These are phyloP conservation scores for Cheirogaleus medius DNA, from an alignment of 2,113 vertebrate genomes.

Conservation along the genomic window DNA sequence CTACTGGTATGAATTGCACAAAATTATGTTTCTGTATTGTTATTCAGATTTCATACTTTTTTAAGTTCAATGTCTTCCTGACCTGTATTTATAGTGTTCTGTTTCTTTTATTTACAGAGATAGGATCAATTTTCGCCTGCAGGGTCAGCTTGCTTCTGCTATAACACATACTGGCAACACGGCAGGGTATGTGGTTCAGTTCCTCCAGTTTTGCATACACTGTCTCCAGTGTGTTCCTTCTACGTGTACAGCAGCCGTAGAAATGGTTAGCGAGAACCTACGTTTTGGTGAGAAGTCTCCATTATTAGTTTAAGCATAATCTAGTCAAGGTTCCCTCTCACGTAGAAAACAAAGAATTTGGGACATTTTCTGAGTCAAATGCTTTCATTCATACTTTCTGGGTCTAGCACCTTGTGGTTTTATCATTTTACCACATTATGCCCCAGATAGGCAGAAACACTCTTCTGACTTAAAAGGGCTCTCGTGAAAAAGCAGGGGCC, in stretches of 20 bases:
- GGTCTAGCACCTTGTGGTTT: background rate
- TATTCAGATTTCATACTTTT: background rate
- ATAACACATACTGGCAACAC: rapidly evolving
- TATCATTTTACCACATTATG: background rate
- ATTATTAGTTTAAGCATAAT: background rate
- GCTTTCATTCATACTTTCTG: background rate
- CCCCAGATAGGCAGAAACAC: background rate
- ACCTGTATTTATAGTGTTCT: background rate
- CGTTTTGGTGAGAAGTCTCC: background rate
- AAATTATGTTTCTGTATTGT: background rate
- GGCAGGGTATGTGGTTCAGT: background rate
- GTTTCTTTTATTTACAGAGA: background rate
- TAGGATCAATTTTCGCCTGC: background rate
- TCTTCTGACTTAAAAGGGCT: background rate
- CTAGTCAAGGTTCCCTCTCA: background rate
- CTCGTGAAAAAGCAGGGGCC: background rate
- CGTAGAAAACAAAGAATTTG: background rate
- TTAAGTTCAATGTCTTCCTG: background rate
- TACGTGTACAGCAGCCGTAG: rapidly evolving
- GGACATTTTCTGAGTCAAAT: background rate
- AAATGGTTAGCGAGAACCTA: rapidly evolving
- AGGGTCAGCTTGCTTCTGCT: background rate
- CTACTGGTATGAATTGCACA: background rate
- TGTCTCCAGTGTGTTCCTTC: rapidly evolving
- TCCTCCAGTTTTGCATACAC: too few relatives aligned